Percentiles rank a stretch among this genome's conserved stretches.
phyloP scores from a whole-genome alignment of 2,888 invertebrate genomes.

The Noctua janthe region DNA sequence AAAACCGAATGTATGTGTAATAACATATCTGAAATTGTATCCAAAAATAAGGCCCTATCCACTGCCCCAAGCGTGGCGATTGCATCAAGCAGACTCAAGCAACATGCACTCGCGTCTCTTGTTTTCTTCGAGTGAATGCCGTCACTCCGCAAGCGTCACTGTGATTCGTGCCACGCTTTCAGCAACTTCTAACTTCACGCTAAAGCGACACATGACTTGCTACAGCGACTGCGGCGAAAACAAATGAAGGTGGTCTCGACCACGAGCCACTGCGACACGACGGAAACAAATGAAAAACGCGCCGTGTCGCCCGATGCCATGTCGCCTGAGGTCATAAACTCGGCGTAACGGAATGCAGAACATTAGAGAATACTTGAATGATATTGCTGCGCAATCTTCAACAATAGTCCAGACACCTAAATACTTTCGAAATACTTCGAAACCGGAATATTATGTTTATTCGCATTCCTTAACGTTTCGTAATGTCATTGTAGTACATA shows the following conservation, averaged over 20 bases:
- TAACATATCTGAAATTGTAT: neutral
- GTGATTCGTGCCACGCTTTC: neutral
- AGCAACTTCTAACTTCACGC: neutral
- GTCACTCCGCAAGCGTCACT: neutral
- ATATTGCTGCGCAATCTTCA: conserved; percentile 19
- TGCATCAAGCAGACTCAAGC: neutral
- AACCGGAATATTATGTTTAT: conserved; percentile 40
- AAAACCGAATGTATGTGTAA: neutral
- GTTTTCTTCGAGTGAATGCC: neutral
- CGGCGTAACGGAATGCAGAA: conserved; percentile 11
- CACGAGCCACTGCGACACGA: neutral
- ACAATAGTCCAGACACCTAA: conserved; percentile 35
- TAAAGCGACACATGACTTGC: neutral
- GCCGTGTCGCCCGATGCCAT: neutral
- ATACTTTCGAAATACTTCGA: conserved; percentile 25
- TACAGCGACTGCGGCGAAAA: neutral
- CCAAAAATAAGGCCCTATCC: neutral
- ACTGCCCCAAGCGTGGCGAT: neutral
- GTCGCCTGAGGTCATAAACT: neutral
- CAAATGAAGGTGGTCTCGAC: neutral
- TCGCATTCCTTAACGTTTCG: conserved; percentile 49
- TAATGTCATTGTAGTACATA: conserved; percentile 19
- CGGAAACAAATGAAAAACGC: neutral
- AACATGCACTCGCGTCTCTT: neutral
- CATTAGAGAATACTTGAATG: conserved; percentile 37